Evolutionary conservation across 2,797 vertebrate genomes (phyloP).

Genomic region (Chelidonichthys spinosus): DNA sequence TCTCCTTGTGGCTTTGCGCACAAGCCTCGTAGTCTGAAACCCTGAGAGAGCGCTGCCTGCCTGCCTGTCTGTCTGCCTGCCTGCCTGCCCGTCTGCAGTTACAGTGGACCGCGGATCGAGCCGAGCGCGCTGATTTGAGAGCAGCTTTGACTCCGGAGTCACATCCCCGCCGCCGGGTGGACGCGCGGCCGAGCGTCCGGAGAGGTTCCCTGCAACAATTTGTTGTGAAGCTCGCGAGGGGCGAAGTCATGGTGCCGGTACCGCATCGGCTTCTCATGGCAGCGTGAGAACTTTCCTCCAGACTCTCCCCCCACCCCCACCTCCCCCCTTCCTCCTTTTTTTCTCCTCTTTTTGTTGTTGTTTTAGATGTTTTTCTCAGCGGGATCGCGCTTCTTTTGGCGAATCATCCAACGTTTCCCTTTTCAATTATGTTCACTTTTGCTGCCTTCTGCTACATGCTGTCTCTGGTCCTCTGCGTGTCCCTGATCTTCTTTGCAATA

Average conservation of each 20-base stretch:
- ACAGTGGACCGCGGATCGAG: background rate
- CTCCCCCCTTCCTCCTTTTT: no score
- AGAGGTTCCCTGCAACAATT: constrained; percentile 58
- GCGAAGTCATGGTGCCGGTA: constrained; percentile 67
- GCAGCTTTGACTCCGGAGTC: constrained; percentile 35
- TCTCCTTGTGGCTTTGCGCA: constrained; percentile 46
- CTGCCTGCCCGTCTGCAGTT: no score
- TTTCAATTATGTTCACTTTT: constrained; percentile 86
- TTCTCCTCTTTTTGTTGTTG: background rate
- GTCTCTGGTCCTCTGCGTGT: constrained; percentile 87
- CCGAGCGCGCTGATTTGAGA: constrained; percentile 50
- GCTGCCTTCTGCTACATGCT: constrained; percentile 90
- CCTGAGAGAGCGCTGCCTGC: no score
- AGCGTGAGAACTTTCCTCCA: constrained; percentile 70
- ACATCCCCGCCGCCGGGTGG: constrained; percentile 28
- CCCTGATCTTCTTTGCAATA: constrained; percentile 88
- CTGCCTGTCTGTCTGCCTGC: no score
- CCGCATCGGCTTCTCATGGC: constrained; percentile 53
- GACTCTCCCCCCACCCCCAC: background rate
- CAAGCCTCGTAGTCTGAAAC: constrained; percentile 3
- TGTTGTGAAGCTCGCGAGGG: constrained; percentile 62
- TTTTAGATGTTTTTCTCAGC: constrained; percentile 67
- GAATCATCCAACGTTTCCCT: constrained; percentile 60
- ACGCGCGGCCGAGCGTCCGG: constrained; percentile 42
- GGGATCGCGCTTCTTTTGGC: constrained; percentile 67